Evolutionary conservation across 1,140 invertebrate species (phyloP).

Genomic region (Bicyclus anynana): DNA sequence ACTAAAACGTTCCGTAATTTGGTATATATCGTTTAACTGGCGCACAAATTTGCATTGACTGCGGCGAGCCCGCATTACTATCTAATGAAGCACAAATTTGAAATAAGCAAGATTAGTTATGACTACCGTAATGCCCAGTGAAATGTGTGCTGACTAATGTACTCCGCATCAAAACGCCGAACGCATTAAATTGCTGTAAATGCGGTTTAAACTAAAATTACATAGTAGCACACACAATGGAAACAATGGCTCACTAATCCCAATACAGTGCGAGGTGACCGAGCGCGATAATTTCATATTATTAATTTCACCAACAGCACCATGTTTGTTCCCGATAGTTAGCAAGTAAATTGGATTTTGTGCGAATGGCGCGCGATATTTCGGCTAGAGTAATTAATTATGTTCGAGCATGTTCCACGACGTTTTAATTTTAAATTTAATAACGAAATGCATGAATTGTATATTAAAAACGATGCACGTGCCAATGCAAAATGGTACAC

Average conservation of each 20-base stretch:
- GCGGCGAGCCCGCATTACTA: constrained; percentile 22
- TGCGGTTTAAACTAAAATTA: constrained; percentile 29
- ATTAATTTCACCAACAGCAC: constrained; percentile 54
- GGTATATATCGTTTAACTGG: constrained; percentile 1
- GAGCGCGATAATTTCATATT: constrained; percentile 60
- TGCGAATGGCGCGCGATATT: constrained; percentile 63
- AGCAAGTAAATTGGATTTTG: constrained; percentile 65
- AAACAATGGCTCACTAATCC: constrained; percentile 46
- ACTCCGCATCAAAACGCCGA: constrained; percentile 14
- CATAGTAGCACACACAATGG: constrained; percentile 32
- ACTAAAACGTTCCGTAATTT: background rate
- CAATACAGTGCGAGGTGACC: constrained; percentile 43
- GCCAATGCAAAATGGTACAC: constrained; percentile 2
- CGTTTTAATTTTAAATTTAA: constrained; percentile 45
- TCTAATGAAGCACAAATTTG: constrained; percentile 23
- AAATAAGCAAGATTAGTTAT: constrained; percentile 30
- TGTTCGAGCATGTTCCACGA: constrained; percentile 45
- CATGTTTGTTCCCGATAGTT: constrained; percentile 55
- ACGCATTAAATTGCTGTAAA: constrained; percentile 23
- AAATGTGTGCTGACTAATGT: constrained; percentile 16
- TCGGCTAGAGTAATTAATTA: constrained; percentile 61
- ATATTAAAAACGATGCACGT: constrained; percentile 32
- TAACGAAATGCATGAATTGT: constrained; percentile 31
- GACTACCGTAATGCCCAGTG: constrained; percentile 14
- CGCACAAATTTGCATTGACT: constrained; percentile 15